Percentiles rank a stretch among this genome's conserved stretches.
Conservation (phyloP, 2,797 vertebrate species). For the Mormyrus hasselquistii region DNA sequence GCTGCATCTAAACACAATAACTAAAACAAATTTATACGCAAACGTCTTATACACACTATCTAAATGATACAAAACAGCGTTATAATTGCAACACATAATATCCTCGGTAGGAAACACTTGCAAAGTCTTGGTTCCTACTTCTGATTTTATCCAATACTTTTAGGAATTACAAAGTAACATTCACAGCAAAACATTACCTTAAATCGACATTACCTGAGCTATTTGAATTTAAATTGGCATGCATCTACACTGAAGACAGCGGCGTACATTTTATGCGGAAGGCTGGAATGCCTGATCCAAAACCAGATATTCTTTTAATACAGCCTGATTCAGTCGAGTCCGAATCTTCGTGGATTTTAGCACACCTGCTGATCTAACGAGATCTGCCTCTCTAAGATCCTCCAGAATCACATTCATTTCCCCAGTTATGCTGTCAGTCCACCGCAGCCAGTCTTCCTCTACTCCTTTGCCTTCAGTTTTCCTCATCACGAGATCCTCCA, state of each 20-base stretch:
- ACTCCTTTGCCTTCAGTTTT: not conserved
- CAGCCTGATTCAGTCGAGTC: not conserved
- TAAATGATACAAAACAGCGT: not conserved
- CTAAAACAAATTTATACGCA: not conserved
- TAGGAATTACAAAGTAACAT: not conserved
- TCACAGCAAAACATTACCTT: not conserved
- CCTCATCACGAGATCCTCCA: not conserved
- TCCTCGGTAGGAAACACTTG: not conserved
- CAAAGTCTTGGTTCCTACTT: constrained; percentile 9
- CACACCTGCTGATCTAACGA: not conserved
- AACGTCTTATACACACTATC: not conserved
- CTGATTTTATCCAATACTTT: not conserved
- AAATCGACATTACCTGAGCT: not conserved
- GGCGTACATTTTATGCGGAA: not conserved
- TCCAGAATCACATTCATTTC: not conserved
- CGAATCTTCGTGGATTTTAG: not conserved
- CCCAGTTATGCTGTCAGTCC: not conserved
- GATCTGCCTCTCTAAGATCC: not conserved
- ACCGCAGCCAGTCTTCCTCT: not conserved
- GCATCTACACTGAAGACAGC: not conserved
- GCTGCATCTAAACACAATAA: not conserved
- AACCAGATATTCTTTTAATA: not conserved
- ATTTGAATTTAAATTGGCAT: not conserved
- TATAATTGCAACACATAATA: not conserved
- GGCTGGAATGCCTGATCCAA: not conserved